A percentile compares a stretch with the other conserved stretches of the same genome.
phyloP scores from a whole-genome alignment of 2,797 vertebrate genomes.

The Sylvilagus floridanus region DNA sequence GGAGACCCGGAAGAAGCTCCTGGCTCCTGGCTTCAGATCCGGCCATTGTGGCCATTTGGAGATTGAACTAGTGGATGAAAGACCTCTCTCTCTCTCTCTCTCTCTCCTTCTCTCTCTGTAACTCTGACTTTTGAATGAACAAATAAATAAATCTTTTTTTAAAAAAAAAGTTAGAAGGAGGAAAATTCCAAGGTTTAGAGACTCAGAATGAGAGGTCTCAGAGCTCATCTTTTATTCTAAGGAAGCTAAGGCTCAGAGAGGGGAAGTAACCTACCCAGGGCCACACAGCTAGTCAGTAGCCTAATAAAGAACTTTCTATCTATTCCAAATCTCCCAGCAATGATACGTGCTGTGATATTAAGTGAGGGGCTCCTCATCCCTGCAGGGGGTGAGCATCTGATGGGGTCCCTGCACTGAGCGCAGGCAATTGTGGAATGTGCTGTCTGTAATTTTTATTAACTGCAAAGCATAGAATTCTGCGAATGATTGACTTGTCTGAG shows the following conservation, averaged over 20 bases:
- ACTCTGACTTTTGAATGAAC: no score
- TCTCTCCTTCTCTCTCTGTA: no score
- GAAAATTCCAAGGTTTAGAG: conserved; percentile 22
- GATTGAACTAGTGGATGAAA: no score
- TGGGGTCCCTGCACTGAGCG: not conserved
- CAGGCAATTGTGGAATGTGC: not conserved
- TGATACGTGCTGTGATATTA: not conserved
- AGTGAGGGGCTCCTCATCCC: not conserved
- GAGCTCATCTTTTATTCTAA: conserved; percentile 45
- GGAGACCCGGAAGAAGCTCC: no score
- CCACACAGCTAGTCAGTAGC: not conserved
- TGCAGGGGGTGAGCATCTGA: not conserved
- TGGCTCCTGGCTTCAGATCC: no score
- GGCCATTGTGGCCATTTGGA: no score
- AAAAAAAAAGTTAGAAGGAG: not conserved
- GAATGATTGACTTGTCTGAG: not conserved
- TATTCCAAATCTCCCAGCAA: not conserved
- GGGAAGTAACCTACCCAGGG: conserved; percentile 17
- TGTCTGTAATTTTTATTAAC: conserved; percentile 8
- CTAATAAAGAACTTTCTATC: conserved; percentile 13
- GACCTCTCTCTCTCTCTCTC: no score
- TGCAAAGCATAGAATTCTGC: not conserved
- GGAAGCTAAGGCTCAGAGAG: conserved; percentile 24
- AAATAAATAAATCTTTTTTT: no score
- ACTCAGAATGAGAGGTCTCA: not conserved